Conservation (phyloP, 1,140 invertebrate genomes). For the Drosophila trapezifrons region DNA sequence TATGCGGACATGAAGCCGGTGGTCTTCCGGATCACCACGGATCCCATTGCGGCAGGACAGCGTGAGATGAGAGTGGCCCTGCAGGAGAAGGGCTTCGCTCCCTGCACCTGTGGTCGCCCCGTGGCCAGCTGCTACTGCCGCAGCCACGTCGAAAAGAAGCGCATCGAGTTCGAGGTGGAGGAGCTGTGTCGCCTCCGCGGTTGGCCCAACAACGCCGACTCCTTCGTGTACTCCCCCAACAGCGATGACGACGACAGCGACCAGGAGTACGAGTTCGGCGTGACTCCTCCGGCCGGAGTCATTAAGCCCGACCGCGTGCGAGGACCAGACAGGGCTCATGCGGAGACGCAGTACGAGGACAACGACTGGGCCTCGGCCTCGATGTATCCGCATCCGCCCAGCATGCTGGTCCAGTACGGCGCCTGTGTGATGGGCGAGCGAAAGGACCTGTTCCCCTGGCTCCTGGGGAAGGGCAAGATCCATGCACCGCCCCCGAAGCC, state of each 20-base stretch:
- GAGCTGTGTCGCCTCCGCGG: constrained; percentile 18
- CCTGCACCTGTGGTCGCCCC: constrained; percentile 61
- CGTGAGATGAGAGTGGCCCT: constrained; percentile 49
- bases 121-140: constrained; percentile 70
- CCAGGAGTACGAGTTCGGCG: constrained; percentile 75
- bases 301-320: constrained; percentile 59
- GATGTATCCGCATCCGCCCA: constrained; percentile 61
- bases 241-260: constrained; percentile 66
- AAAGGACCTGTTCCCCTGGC: constrained; percentile 44
- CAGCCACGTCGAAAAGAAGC: constrained; percentile 54
- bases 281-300: constrained; percentile 77
- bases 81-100: constrained; percentile 45
- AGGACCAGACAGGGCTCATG: constrained; percentile 39
- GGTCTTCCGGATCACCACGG: constrained; percentile 74
- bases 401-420: constrained; percentile 49
- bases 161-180: constrained; percentile 45
- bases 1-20: constrained; percentile 76
- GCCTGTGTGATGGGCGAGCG: constrained; percentile 61
- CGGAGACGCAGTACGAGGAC: constrained; percentile 69
- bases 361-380: constrained; percentile 65
- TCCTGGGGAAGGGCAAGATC: constrained; percentile 57
- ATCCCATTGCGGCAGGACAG: constrained; percentile 40
- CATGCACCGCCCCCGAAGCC: constrained; percentile 45
- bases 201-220: constrained; percentile 33
- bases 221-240: constrained; percentile 31